These are phyloP conservation scores for Maniola hyperantus DNA, from an alignment of 2,888 invertebrate species.

Conservation along the genomic window DNA sequence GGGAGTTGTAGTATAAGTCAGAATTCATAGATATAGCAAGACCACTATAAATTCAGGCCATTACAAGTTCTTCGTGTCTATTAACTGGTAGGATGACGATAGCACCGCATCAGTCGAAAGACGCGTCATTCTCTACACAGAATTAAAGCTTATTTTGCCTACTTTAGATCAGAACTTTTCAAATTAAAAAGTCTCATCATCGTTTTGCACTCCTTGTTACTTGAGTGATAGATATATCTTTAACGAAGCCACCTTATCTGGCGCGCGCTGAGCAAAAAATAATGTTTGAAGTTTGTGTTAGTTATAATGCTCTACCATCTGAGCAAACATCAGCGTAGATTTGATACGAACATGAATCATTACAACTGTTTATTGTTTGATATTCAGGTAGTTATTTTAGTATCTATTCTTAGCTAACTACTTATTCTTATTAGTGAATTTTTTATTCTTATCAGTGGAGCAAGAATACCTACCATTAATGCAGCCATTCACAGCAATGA, in stretches of 20 bases:
- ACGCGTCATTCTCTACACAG: too few species aligned
- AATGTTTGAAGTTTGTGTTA: background rate
- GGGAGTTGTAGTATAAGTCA: too few species aligned
- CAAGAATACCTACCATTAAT: too few species aligned
- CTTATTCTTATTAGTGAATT: background rate
- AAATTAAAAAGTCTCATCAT: too few species aligned
- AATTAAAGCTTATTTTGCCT: background rate
- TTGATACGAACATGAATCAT: background rate
- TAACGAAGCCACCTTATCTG: conserved; percentile 1
- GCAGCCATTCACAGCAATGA: too few species aligned
- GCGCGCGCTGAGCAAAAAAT: background rate
- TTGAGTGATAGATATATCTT: background rate
- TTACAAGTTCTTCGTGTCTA: too few species aligned
- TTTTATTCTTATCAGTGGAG: background rate
- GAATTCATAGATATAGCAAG: too few species aligned
- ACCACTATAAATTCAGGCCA: too few species aligned
- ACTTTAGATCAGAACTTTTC: background rate
- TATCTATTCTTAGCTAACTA: background rate
- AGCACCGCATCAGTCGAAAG: too few species aligned
- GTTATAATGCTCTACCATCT: background rate
- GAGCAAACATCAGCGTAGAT: conserved; percentile 5
- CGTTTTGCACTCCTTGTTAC: background rate
- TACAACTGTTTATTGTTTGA: background rate
- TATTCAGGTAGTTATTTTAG: background rate
- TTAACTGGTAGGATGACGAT: too few species aligned